Base-by-base conservation (phyloP, 2,888 invertebrate genomes). In the Stenodema calcarata region DNA sequence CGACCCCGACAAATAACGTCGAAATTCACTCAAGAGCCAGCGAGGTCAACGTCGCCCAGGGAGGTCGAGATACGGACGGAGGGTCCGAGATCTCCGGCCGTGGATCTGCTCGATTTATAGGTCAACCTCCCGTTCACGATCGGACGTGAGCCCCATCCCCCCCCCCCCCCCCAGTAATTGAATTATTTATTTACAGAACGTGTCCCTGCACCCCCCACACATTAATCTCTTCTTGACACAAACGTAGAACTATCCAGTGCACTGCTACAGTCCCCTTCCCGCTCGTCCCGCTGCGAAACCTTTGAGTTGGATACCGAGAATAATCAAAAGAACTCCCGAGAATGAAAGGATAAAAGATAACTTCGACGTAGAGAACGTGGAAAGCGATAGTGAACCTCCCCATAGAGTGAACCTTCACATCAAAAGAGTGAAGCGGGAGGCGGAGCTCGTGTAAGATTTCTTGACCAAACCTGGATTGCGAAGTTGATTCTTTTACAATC, bases 101-200 rank as follows among this genome's bases (percentile, higher is more conserved):
- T 82, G 82, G 82, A 82, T 82, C 82, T 82, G 82, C 41, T 82
- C 82, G 82, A 82, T 82, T 82, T 82, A 82, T 82, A 82, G 82
- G 82, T 82, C 82, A 82, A 69, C 82, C 78, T 82, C 62, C 62
- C 82, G 82, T 82, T 82, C 82, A 82, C 82, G 82, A 82, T 82
- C 82, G 42, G 82, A 82, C 82, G 82, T 82, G 82, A 82, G 82
- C 44, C 18, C 44, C n/a, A n/a, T n/a, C 78, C 78, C 76, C 23
- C 3, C 70, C 28, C 70, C 54, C 76, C 35, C 30, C 80, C 80
- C 4, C 50, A 23, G 82, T 82, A 82, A 82, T 82, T 82, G 82
- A 82, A 82, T 82, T 82, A 82, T 82, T 82, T 82, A 82, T 82
- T 69, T 82, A 69, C 82, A 62, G 69, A 69, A 69, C 62, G 69